phyloP scores from a whole-genome alignment of 2,113 vertebrate species.

The Myocastor coypus region DNA sequence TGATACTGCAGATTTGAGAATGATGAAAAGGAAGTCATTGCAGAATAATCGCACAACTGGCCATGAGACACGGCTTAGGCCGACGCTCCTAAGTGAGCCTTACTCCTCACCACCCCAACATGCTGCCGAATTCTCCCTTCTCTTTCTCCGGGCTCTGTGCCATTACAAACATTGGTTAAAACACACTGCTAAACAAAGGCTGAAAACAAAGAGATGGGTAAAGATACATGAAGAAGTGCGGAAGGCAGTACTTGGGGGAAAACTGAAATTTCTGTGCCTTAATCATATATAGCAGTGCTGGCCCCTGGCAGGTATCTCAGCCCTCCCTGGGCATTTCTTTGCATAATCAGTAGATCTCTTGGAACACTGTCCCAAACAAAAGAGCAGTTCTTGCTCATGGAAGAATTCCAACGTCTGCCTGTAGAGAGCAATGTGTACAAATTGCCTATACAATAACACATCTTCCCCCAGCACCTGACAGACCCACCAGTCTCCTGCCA shows the following conservation, averaged over 20 bases:
- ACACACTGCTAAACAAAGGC: constrained; percentile 1
- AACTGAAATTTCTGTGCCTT: neutral
- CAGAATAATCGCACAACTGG: neutral
- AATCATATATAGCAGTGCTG: neutral
- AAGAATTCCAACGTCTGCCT: neutral
- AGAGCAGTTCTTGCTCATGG: constrained; percentile 2
- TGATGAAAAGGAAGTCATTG: neutral
- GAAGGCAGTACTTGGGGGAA: neutral
- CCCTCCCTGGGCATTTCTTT: neutral
- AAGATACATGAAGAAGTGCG: neutral
- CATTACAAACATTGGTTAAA: neutral
- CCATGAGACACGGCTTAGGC: neutral
- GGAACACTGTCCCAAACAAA: constrained; percentile 30
- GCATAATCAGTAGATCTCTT: constrained; percentile 26
- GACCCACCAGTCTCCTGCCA: neutral
- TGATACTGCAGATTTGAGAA: neutral
- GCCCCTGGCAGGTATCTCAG: neutral
- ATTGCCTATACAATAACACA: neutral
- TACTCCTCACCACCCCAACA: too few species aligned
- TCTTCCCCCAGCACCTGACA: neutral
- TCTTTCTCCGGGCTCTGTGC: neutral
- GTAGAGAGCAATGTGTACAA: neutral
- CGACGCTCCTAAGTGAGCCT: neutral
- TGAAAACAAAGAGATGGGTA: neutral
- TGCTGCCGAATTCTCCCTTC: neutral